phyloP scores from a whole-genome alignment of 2,797 vertebrate genomes.

The Acanthornis magna region DNA sequence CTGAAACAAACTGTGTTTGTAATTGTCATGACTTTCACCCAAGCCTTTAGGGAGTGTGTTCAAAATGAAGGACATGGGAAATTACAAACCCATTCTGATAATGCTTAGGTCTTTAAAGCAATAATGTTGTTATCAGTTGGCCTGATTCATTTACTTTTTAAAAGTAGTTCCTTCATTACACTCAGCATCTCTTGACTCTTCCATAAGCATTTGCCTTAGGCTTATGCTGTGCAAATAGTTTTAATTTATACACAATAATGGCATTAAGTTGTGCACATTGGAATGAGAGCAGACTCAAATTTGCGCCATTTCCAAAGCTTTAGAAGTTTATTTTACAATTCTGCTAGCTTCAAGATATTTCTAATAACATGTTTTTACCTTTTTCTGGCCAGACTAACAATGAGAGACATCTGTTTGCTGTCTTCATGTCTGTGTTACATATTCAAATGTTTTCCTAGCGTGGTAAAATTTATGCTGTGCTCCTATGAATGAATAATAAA shows the following conservation, averaged over 20 bases:
- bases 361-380: neutral
- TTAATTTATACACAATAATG: conserved; percentile 4
- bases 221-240: conserved; percentile 12
- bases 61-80: conserved; percentile 59
- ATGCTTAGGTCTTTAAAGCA: conserved; percentile 60
- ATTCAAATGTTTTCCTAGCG: neutral
- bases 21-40: conserved; percentile 28
- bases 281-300: conserved; percentile 43
- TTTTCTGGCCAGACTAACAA: neutral
- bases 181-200: neutral
- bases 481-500: neutral
- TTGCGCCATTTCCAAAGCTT: neutral
- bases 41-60: conserved; percentile 56
- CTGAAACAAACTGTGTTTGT: conserved; percentile 54
- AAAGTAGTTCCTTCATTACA: conserved; percentile 35
- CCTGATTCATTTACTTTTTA: conserved; percentile 42
- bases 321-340: conserved; percentile 37
- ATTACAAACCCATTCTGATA: conserved; percentile 63
- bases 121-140: conserved; percentile 36
- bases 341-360: conserved; percentile 11
- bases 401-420: neutral
- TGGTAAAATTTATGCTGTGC: neutral
- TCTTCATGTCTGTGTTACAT: neutral
- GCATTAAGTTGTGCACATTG: neutral
- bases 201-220: neutral